Percentiles rank a stretch among this genome's conserved stretches.
These are phyloP conservation scores for Spodoptera frugiperda DNA, from an alignment of 1,140 invertebrate species.

Conservation along the genomic window DNA sequence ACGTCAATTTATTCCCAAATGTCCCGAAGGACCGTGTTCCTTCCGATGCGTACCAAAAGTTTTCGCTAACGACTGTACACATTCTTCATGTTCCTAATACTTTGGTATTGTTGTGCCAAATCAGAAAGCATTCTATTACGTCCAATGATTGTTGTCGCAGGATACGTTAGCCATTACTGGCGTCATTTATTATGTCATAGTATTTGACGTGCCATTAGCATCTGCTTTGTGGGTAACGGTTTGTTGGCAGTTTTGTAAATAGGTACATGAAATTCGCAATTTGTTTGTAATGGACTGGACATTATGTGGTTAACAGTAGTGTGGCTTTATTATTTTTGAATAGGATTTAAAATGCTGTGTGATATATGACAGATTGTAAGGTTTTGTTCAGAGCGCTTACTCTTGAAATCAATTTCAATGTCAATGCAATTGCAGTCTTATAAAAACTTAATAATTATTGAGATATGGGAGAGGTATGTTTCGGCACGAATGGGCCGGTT, in stretches of 20 bases:
- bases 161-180: conserved; percentile 47
- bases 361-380: too few species aligned
- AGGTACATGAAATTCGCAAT: conserved; percentile 22
- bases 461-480: too few species aligned
- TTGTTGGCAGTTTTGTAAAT: background rate
- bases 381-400: too few species aligned
- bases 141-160: conserved; percentile 20
- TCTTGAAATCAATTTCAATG: too few species aligned
- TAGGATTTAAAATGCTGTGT: too few species aligned
- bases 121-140: conserved; percentile 47
- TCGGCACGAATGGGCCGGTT: too few species aligned
- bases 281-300: background rate
- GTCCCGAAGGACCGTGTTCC: background rate
- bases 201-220: conserved; percentile 45
- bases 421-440: too few species aligned
- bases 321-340: too few species aligned
- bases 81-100: background rate
- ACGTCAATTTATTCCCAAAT: conserved; percentile 4
- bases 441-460: too few species aligned
- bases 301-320: background rate
- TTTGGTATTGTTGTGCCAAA: conserved; percentile 62
- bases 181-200: conserved; percentile 31
- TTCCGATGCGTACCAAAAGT: conserved; percentile 1
- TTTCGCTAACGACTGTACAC: conserved; percentile 47
- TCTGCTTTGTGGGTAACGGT: conserved; percentile 43